A percentile compares a stretch with the other conserved stretches of the same genome.
Conservation (phyloP, 2,888 invertebrate species). For the Microplitis deprimator region DNA sequence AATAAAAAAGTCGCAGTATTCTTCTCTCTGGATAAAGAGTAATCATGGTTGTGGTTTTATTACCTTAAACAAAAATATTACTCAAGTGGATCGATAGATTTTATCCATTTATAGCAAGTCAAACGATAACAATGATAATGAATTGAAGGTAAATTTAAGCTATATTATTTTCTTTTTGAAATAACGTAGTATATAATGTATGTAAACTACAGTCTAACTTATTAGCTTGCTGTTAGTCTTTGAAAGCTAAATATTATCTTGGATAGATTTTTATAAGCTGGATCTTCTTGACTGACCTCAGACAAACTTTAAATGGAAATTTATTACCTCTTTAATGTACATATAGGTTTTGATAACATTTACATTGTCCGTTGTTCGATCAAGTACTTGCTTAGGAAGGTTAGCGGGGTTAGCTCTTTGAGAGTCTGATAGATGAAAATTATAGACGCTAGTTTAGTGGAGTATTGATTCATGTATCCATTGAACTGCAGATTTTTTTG, state of each 20-base stretch:
- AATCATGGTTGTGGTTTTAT: background rate
- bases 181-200: background rate
- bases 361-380: background rate
- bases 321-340: background rate
- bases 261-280: background rate
- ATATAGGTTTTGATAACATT: background rate
- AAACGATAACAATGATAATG: background rate
- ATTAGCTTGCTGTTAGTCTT: background rate
- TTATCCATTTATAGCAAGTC: background rate
- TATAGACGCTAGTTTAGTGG: constrained; percentile 33
- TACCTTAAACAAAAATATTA: background rate
- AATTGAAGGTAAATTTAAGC: background rate
- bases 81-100: background rate
- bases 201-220: background rate
- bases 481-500: constrained; percentile 8
- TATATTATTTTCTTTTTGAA: background rate
- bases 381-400: background rate
- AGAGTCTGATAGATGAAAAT: constrained; percentile 11
- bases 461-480: constrained; percentile 23
- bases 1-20: background rate
- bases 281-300: background rate
- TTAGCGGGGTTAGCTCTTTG: background rate
- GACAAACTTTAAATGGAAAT: background rate
- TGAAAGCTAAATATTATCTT: background rate
- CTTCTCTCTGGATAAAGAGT: background rate